A percentile compares a stretch with the other conserved stretches of the same genome.
phyloP scores from a whole-genome alignment of 35 echinoderm and acorn worm genomes.

The Stichopus chloronotus region DNA sequence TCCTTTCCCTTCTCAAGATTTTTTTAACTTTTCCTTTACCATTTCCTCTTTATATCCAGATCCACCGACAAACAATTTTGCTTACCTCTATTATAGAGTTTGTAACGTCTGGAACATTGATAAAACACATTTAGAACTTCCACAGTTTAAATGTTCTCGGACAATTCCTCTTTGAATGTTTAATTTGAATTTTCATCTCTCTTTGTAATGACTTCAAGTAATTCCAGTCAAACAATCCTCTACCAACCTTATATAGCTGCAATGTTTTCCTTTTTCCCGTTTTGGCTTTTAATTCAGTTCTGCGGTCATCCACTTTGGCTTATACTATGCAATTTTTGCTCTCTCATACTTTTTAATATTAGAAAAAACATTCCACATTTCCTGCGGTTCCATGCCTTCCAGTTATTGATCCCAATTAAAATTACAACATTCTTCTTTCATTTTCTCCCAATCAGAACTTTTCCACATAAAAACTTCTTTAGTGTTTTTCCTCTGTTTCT shows the following conservation, averaged over 20 bases:
- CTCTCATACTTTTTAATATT: background rate
- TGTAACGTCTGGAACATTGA: background rate
- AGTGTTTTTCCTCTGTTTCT: background rate
- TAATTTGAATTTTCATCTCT: background rate
- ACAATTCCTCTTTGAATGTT: constrained; percentile 31
- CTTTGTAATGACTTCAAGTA: constrained; percentile 34
- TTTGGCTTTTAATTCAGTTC: constrained; percentile 22
- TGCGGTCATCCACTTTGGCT: constrained; percentile 58
- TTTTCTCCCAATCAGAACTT: constrained; percentile 48
- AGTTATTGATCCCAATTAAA: constrained; percentile 27
- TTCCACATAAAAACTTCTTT: constrained; percentile 19
- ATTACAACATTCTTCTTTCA: background rate
- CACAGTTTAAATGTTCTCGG: constrained; percentile 34
- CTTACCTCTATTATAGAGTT: background rate
- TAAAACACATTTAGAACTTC: constrained; percentile 26
- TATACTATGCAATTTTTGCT: constrained; percentile 16
- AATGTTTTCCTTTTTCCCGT: constrained; percentile 39
- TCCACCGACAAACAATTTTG: background rate
- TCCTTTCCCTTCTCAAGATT: constrained; percentile 21
- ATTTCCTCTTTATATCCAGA: constrained; percentile 39
- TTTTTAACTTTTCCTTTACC: constrained; percentile 15
- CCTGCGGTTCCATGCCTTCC: background rate
- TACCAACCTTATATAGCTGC: background rate
- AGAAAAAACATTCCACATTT: constrained; percentile 22
- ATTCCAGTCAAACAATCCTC: background rate